Percentiles rank a stretch among this genome's conserved stretches.
These are phyloP conservation scores for Salmo trutta DNA, from an alignment of 2,797 vertebrate genomes.

Conservation along the genomic window DNA sequence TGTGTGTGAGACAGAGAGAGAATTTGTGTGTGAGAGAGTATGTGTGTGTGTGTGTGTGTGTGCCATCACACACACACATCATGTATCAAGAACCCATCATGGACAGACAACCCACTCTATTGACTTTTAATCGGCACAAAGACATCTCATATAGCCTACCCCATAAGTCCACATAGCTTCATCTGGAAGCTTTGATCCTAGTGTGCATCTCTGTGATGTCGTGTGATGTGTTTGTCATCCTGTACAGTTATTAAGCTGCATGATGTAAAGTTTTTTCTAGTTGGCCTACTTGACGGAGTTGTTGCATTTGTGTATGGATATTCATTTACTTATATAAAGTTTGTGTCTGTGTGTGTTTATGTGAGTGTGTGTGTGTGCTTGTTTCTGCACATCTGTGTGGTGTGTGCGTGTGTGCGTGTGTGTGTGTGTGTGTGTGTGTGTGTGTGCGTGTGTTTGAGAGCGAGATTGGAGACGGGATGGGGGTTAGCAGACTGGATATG, in stretches of 20 bases:
- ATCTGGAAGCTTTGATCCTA: background rate
- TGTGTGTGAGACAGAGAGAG: no score
- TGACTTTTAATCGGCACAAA: background rate
- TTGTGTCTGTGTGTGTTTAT: background rate
- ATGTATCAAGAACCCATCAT: conserved; percentile 3
- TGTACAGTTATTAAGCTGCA: background rate
- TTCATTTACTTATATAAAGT: conserved; percentile 3
- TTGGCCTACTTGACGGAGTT: no score
- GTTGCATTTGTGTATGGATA: background rate
- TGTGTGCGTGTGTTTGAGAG: conserved; percentile 20
- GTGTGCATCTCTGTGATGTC: conserved; percentile 47
- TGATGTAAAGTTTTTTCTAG: no score
- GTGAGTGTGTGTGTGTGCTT: background rate
- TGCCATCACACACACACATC: background rate
- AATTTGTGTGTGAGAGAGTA: no score
- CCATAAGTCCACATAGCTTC: background rate
- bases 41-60: background rate
- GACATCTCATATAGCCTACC: background rate
- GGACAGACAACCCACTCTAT: background rate
- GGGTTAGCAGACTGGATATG: conserved; percentile 75
- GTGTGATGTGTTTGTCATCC: background rate
- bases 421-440: conserved; percentile 10
- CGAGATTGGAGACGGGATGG: conserved; percentile 64
- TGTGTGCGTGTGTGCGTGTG: conserved; percentile 15
- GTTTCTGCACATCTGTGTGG: background rate